A percentile compares a stretch with the other conserved stretches of the same genome.
These are phyloP conservation scores for Zelostemma sp. DNA, from an alignment of 1,140 invertebrate genomes.

Conservation along the genomic window DNA sequence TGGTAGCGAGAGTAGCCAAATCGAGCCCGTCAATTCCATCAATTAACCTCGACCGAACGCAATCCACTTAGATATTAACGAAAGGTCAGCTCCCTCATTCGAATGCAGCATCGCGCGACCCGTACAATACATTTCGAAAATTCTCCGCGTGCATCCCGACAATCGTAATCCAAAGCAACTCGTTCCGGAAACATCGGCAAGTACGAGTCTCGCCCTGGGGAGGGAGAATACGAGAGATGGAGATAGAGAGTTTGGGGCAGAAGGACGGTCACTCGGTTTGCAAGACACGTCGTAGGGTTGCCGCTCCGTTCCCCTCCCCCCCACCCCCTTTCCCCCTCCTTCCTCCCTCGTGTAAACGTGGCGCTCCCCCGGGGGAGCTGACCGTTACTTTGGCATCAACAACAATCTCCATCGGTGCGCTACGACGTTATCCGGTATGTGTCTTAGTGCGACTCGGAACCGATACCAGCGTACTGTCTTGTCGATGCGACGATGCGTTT, in stretches of 20 bases:
- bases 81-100: slow-evolving; percentile 16
- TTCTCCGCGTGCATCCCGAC: slow-evolving; percentile 30
- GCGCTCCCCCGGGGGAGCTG: slow-evolving; percentile 55
- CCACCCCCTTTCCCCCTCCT: slow-evolving; percentile 19
- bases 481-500: slow-evolving; percentile 45
- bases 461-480: slow-evolving; percentile 33
- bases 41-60: not conserved
- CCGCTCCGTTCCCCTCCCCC: too few species aligned
- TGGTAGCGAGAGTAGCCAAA: too few species aligned
- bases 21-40: slow-evolving; percentile 7
- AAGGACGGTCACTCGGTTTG: slow-evolving; percentile 64
- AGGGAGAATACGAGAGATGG: slow-evolving; percentile 21
- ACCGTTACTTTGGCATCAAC: slow-evolving; percentile 69
- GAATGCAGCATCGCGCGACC: slow-evolving; percentile 38
- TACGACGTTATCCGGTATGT: slow-evolving; percentile 67
- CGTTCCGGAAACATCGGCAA: slow-evolving; percentile 42
- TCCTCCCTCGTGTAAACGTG: slow-evolving; percentile 23
- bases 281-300: slow-evolving; percentile 67
- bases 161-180: slow-evolving; percentile 52
- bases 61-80: too few species aligned
- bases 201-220: slow-evolving; percentile 36
- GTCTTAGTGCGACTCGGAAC: slow-evolving; percentile 60
- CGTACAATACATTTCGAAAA: slow-evolving; percentile 41
- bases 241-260: slow-evolving; percentile 32
- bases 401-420: slow-evolving; percentile 66